phyloP scores from a whole-genome alignment of 1,140 invertebrate genomes.

The Scaptomyza hsui region DNA sequence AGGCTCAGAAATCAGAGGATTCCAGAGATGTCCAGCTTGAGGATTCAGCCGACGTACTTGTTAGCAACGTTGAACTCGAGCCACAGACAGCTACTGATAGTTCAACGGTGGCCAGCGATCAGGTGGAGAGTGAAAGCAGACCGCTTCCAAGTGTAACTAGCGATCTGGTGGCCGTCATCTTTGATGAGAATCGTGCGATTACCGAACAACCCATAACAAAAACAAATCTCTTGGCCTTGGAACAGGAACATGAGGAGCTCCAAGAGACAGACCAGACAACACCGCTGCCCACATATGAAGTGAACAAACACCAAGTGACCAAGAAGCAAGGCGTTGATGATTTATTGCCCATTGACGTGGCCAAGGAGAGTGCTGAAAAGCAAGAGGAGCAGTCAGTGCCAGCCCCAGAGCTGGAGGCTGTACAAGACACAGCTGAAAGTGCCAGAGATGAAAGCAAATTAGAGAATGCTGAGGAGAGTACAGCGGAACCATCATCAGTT shows the following conservation, averaged over 20 bases:
- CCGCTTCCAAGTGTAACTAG: constrained; percentile 57
- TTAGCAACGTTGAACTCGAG: not conserved
- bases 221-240: constrained; percentile 53
- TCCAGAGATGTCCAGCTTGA: no score
- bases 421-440: not conserved
- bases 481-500: constrained; percentile 5
- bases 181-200: constrained; percentile 64
- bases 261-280: constrained; percentile 12
- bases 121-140: constrained; percentile 7
- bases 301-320: constrained; percentile 64
- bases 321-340: constrained; percentile 69
- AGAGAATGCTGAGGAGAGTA: constrained; percentile 2
- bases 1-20: not conserved
- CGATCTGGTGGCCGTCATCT: constrained; percentile 57
- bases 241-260: constrained; percentile 48
- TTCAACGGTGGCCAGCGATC: constrained; percentile 11
- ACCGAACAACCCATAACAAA: constrained; percentile 65
- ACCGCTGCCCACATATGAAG: constrained; percentile 42
- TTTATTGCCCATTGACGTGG: constrained; percentile 37
- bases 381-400: not conserved
- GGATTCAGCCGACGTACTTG: not conserved
- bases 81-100: constrained; percentile 19
- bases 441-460: not conserved
- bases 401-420: constrained; percentile 3
- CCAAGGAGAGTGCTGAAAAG: constrained; percentile 16